Base-by-base conservation (phyloP, 1,140 invertebrate species). In the Megalonaias nervosa region DNA sequence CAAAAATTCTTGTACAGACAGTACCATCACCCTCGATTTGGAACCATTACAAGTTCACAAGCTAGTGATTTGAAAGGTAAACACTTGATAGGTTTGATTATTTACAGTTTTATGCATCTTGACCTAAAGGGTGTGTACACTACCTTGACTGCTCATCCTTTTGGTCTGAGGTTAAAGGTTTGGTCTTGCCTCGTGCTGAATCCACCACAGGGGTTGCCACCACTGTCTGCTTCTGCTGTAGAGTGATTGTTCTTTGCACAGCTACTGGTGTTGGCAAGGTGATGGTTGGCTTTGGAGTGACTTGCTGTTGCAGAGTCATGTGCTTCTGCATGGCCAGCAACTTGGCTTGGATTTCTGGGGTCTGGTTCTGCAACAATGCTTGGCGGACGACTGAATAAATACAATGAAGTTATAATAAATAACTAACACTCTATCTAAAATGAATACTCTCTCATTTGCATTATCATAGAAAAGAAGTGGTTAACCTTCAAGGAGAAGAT, bases 341-440 rank as follows among this genome's bases (percentile, higher is more conserved):
- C 87, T 98, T 98, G 81, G 97, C 96, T 89, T 98, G 96, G 67
- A 98, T 96, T 90, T 98, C 97, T 2, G 97, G 96, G 89, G 96
- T 96, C 17, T 97, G 91, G 89, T 97, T 97, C 65, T 91, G 90
- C 81, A 91, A 87, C 64, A 92, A 74, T 19, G 92, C 92, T 82
- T 92, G 90, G 4, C 88, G 78, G 13, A 92, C 90, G 81, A 92
- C 91, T 91, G 82, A 14, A 87, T 81, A 15, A 64, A 74, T 76
- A 60, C n/a, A 48, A 11, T 11, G 38, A 48, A 48, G 38, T 48
- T 48, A 9, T 48, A 48, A 48, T 48, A 48, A 48, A 48, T 48
- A 48, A 5, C 31, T 31, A 31, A 48, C 6, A 48, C 6, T 38
- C 38, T 48, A 48, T 48, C 38, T 48, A 48, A 48, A 48, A 48